These are phyloP conservation scores for Diceros bicornis DNA, from an alignment of 2,797 vertebrate genomes.

Conservation along the genomic window DNA sequence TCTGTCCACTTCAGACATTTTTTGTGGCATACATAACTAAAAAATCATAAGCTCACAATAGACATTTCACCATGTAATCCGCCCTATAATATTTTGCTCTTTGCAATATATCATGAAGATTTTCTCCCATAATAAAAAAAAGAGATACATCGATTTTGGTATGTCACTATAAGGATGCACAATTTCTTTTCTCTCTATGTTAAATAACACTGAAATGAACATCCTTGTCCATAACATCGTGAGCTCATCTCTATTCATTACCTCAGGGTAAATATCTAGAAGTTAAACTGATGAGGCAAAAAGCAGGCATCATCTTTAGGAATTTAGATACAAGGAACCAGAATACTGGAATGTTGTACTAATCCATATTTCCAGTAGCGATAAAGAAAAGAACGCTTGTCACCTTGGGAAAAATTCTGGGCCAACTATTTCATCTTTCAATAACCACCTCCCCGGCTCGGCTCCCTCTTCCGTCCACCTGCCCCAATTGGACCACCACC, in stretches of 20 bases:
- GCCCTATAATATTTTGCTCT: not conserved
- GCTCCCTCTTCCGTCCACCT: not conserved
- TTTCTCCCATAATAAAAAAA: not conserved
- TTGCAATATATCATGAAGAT: not conserved
- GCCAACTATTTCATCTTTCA: not conserved
- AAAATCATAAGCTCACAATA: not conserved
- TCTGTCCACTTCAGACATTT: not conserved
- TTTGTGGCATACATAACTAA: not conserved
- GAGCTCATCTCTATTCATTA: not conserved
- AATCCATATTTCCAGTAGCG: not conserved
- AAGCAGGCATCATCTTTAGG: not conserved
- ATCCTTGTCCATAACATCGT: not conserved
- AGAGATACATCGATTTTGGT: not conserved
- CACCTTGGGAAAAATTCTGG: not conserved
- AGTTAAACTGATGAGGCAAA: not conserved
- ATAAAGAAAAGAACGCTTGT: not conserved
- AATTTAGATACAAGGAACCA: not conserved
- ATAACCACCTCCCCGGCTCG: not conserved
- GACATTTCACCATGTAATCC: not conserved
- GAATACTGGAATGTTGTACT: not conserved
- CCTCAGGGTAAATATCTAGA: not conserved
- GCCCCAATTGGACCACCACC: not conserved
- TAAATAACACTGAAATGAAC: constrained; percentile 12
- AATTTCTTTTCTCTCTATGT: not conserved
- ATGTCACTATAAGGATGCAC: not conserved